A percentile compares a stretch with the other conserved stretches of the same genome.
Evolutionary conservation across 2,888 invertebrate genomes (phyloP).

Genomic region (Scaptomyza parva): DNA sequence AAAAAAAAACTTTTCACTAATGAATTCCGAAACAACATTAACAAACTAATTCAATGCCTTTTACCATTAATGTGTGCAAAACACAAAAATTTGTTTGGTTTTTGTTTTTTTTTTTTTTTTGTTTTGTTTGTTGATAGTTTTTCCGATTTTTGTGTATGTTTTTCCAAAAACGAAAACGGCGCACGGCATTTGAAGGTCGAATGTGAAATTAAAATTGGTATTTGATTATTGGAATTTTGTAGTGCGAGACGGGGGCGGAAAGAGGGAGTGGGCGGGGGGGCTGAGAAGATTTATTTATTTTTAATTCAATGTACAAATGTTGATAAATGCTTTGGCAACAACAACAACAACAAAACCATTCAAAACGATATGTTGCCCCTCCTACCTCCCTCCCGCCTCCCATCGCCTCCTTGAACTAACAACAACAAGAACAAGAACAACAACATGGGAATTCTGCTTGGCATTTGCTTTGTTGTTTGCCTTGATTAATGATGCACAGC

Average conservation of each 20-base stretch:
- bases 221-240: slow-evolving; percentile 40
- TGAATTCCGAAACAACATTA: too few species aligned
- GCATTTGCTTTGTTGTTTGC: slow-evolving; percentile 50
- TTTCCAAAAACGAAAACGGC: slow-evolving; percentile 6
- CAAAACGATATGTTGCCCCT: too few species aligned
- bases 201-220: slow-evolving; percentile 49
- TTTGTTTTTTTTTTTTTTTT: slow-evolving; percentile 1
- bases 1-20: too few species aligned
- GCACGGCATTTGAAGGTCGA: slow-evolving; percentile 50
- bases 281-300: slow-evolving; percentile 59
- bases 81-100: too few species aligned
- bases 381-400: background rate
- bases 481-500: slow-evolving; percentile 70
- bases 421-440: slow-evolving; percentile 2
- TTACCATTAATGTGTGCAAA: too few species aligned
- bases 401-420: background rate
- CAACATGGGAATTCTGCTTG: too few species aligned
- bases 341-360: background rate
- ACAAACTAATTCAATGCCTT: too few species aligned
- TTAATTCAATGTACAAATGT: slow-evolving; percentile 69
- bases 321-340: slow-evolving; percentile 64
- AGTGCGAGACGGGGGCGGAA: too few species aligned
- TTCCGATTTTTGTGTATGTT: too few species aligned
- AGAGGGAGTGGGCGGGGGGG: too few species aligned
- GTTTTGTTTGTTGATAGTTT: slow-evolving; percentile 34